Evolutionary conservation across 2,113 vertebrate species (phyloP).

Genomic region (Hydrolagus affinis): DNA sequence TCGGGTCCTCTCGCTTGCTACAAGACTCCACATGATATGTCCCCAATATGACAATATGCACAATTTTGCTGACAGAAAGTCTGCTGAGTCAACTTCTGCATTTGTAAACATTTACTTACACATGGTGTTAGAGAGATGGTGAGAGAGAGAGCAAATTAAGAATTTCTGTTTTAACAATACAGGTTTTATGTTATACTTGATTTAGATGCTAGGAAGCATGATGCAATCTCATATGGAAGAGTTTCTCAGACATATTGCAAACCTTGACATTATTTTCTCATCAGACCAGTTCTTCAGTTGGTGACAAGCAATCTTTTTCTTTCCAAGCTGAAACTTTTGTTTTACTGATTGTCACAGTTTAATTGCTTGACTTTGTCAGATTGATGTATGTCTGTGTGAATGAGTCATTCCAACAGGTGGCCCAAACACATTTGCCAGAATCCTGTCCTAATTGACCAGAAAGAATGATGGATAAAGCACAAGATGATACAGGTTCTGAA

Average conservation of each 20-base stretch:
- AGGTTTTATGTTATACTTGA: neutral
- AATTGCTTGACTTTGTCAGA: neutral
- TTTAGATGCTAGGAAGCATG: neutral
- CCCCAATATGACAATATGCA: too few species aligned
- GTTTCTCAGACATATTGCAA: neutral
- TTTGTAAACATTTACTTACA: neutral
- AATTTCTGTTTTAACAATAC: neutral
- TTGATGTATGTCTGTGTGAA: neutral
- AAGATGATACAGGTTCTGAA: conserved; percentile 14
- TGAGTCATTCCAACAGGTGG: neutral
- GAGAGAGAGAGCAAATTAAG: neutral
- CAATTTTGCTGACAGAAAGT: neutral
- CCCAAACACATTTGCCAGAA: conserved; percentile 5
- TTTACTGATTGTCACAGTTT: neutral
- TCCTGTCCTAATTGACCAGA: neutral
- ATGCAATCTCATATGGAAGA: neutral
- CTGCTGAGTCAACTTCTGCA: neutral
- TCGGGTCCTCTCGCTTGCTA: too few species aligned
- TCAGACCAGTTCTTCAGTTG: neutral
- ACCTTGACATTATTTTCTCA: neutral
- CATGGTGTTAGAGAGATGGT: too few species aligned
- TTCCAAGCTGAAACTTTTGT: neutral
- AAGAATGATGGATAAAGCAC: neutral
- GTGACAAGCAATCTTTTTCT: neutral
- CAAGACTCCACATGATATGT: too few species aligned